phyloP scores from a whole-genome alignment of 2,113 vertebrate genomes.

The Ondatra zibethicus region DNA sequence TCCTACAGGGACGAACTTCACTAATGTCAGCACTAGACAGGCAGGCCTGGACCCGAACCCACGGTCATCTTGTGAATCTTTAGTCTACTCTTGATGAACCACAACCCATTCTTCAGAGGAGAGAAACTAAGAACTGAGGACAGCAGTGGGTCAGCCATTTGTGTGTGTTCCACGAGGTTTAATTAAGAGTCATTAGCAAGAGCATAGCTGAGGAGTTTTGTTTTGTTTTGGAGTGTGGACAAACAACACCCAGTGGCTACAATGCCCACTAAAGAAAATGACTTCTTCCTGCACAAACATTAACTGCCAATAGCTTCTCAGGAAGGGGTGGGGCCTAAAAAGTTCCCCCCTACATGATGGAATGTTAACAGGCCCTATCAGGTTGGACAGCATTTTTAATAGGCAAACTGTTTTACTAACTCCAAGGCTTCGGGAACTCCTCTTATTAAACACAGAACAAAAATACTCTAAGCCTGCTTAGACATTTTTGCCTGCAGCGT shows the following conservation, averaged over 20 bases:
- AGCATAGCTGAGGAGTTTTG: neutral
- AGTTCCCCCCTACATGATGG: neutral
- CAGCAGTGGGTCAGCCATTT: neutral
- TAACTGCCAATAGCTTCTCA: neutral
- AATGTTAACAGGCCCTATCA: neutral
- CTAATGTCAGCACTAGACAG: neutral
- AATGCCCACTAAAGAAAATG: neutral
- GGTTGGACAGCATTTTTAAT: neutral
- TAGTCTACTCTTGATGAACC: neutral
- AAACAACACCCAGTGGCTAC: neutral
- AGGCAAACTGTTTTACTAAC: neutral
- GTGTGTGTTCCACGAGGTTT: neutral
- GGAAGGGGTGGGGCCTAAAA: neutral
- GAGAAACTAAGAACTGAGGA: neutral
- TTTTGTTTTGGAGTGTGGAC: neutral
- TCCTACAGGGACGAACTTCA: neutral
- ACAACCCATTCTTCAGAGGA: slow-evolving; percentile 2
- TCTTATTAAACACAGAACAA: neutral
- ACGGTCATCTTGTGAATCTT: neutral
- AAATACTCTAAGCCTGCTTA: neutral
- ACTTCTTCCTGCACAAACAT: neutral
- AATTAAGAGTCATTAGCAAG: neutral
- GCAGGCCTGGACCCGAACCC: neutral
- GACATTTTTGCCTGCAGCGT: neutral
- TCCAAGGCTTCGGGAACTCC: neutral